These are phyloP conservation scores for Mobula hypostoma DNA, from an alignment of 2,113 vertebrate genomes.

Conservation along the genomic window DNA sequence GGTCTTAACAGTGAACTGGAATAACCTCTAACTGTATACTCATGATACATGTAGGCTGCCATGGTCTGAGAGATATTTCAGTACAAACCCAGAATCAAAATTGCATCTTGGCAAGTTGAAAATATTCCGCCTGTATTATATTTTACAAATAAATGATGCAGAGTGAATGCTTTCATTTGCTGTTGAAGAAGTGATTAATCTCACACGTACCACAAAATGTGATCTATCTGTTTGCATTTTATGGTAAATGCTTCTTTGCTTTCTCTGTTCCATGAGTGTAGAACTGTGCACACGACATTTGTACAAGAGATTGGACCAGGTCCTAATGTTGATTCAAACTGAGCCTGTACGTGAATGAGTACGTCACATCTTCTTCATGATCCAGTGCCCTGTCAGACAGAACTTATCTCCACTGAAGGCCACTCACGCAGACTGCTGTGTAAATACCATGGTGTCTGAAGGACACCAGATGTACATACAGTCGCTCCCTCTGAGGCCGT, in stretches of 20 bases:
- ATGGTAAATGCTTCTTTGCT: background rate
- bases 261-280: background rate
- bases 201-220: background rate
- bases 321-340: background rate
- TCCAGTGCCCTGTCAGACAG: background rate
- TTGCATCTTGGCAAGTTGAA: background rate
- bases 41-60: no score
- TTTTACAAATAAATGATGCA: background rate
- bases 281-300: background rate
- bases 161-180: background rate
- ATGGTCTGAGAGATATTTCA: no score
- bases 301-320: background rate
- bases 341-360: background rate
- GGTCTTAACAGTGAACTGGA: background rate
- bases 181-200: background rate
- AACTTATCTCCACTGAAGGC: background rate
- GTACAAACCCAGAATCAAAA: background rate
- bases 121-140: background rate
- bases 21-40: no score
- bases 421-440: no score
- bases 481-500: background rate
- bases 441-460: no score
- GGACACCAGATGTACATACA: background rate
- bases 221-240: background rate
- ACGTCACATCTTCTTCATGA: background rate